Evolutionary conservation across 23 tunicate species (phyloP).

Genomic region (Clavelina lepadiformis): DNA sequence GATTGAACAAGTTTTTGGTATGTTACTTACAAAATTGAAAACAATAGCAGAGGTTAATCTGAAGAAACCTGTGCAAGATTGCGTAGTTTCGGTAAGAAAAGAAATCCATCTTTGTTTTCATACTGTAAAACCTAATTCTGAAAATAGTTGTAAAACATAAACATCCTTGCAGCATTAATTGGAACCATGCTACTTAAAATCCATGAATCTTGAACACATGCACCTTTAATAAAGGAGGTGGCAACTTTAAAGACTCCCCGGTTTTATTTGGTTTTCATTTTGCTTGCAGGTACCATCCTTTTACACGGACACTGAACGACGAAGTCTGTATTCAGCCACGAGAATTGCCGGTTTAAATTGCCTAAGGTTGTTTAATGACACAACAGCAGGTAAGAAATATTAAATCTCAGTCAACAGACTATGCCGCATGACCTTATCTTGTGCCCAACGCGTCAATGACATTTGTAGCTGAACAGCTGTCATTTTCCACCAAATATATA

Average conservation of each 20-base stretch:
- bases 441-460: not conserved
- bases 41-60: conserved; percentile 71
- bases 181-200: too few relatives aligned
- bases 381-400: conserved; percentile 66
- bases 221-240: too few relatives aligned
- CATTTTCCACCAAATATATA: too few relatives aligned
- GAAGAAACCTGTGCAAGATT: conserved; percentile 83
- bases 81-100: conserved; percentile 82
- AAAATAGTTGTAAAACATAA: not conserved
- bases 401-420: too few relatives aligned
- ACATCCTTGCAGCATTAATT: too few relatives aligned
- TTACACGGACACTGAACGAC: conserved; percentile 76
- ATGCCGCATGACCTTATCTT: not conserved
- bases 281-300: conserved; percentile 71
- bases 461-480: not conserved
- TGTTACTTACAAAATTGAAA: conserved; percentile 85
- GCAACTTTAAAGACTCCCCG: too few relatives aligned
- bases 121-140: not conserved
- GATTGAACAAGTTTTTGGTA: conserved; percentile 82
- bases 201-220: too few relatives aligned
- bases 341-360: conserved; percentile 60
- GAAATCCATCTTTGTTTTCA: not conserved
- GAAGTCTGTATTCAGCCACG: conserved; percentile 43
- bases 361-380: conserved; percentile 68
- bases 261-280: not conserved